Percentiles rank a stretch among this genome's conserved stretches.
Conservation (phyloP, 2,113 vertebrate genomes). For the Pavo muticus region DNA sequence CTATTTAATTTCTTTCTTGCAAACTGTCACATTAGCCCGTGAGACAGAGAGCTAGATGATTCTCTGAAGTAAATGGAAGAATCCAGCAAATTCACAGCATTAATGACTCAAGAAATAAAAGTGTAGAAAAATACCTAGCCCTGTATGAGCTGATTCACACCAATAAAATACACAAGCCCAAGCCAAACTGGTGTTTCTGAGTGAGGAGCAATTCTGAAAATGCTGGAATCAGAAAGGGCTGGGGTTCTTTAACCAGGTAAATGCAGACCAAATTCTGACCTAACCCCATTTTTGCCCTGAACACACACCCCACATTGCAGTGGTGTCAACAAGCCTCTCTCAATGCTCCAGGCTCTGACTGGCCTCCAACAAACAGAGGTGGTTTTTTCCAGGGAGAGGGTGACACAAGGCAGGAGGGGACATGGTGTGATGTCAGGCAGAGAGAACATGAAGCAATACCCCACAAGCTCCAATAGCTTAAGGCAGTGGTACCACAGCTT, state of each 20-base stretch:
- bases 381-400: neutral
- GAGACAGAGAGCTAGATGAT: neutral
- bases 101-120: neutral
- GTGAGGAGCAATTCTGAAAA: neutral
- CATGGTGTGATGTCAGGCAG: neutral
- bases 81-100: neutral
- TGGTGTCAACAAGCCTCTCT: rapidly evolving
- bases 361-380: neutral
- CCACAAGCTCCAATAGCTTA: neutral
- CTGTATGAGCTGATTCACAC: neutral
- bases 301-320: neutral
- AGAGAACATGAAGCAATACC: rapidly evolving
- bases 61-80: neutral
- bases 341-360: neutral
- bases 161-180: neutral
- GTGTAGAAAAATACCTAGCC: neutral
- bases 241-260: neutral
- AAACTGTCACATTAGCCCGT: neutral
- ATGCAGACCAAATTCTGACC: neutral
- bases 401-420: neutral
- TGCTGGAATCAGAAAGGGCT: neutral
- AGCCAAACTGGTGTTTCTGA: neutral
- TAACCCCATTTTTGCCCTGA: neutral
- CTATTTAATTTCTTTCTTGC: neutral
- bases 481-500: neutral